These are phyloP conservation scores for Microcebus lehilahytsara DNA, from an alignment of 2,113 vertebrate genomes.

Conservation along the genomic window DNA sequence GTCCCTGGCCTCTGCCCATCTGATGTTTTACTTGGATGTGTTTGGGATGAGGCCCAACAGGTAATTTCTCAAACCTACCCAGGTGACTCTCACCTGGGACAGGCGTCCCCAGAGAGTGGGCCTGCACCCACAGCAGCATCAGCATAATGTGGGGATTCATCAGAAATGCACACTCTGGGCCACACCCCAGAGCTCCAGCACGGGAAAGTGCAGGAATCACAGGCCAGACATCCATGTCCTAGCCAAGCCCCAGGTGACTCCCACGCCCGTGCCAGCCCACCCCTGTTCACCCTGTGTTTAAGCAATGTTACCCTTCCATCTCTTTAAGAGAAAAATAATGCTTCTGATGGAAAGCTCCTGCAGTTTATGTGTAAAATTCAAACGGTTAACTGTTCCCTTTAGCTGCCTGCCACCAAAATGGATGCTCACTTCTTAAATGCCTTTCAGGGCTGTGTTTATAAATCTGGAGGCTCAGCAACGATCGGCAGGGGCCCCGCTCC, in stretches of 20 bases:
- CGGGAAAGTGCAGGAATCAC: not conserved
- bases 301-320: not conserved
- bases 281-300: fast-evolving
- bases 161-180: not conserved
- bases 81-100: no score
- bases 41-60: not conserved
- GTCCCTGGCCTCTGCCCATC: not conserved
- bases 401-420: not conserved
- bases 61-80: not conserved
- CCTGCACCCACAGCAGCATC: not conserved
- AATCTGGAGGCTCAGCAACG: not conserved
- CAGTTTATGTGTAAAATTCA: fast-evolving
- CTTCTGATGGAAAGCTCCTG: not conserved
- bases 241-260: not conserved
- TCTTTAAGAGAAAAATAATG: constrained; percentile 19
- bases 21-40: not conserved
- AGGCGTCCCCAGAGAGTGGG: not conserved
- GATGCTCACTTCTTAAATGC: not conserved
- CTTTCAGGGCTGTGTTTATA: not conserved
- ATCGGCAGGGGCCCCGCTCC: not conserved
- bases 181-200: not conserved
- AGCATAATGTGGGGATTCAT: no score
- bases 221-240: fast-evolving
- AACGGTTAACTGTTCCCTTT: not conserved
- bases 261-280: fast-evolving